phyloP scores from a whole-genome alignment of 2,113 vertebrate species.

The Serinus canaria region DNA sequence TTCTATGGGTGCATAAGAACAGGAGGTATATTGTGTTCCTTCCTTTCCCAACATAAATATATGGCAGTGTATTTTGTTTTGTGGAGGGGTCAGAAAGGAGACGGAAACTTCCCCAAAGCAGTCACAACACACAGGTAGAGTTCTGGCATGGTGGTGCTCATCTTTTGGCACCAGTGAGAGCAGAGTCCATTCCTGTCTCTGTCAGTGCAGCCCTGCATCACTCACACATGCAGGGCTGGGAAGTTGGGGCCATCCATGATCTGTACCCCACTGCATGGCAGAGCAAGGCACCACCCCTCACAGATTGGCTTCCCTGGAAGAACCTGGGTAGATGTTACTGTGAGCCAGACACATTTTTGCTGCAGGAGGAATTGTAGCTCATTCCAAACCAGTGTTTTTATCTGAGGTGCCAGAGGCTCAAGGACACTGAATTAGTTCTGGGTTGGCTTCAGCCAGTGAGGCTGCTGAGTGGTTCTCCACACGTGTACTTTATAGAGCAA shows the following conservation, averaged over 20 bases:
- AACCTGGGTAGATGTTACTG: background rate
- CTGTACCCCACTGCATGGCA: background rate
- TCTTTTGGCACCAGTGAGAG: background rate
- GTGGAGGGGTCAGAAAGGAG: background rate
- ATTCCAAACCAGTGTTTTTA: background rate
- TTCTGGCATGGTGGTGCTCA: background rate
- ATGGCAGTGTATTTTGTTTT: fast-evolving
- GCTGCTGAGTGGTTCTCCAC: background rate
- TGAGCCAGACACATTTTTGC: background rate
- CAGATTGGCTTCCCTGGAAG: background rate
- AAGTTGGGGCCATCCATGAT: background rate
- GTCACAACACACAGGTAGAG: background rate
- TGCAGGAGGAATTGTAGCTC: background rate
- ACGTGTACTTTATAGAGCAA: background rate
- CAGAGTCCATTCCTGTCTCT: background rate
- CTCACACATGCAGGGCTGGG: background rate
- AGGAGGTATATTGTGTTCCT: background rate
- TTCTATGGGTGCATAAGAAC: fast-evolving
- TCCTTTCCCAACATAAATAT: background rate
- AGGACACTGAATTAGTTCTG: background rate
- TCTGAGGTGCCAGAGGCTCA: background rate
- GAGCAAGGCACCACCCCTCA: background rate
- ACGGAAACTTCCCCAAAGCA: background rate
- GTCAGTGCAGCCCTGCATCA: background rate
- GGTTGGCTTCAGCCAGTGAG: background rate